Evolutionary conservation across 1,140 invertebrate species (phyloP), one percentile per base, ranked within the genome.

Genomic region (Zophobas atratus): DNA sequence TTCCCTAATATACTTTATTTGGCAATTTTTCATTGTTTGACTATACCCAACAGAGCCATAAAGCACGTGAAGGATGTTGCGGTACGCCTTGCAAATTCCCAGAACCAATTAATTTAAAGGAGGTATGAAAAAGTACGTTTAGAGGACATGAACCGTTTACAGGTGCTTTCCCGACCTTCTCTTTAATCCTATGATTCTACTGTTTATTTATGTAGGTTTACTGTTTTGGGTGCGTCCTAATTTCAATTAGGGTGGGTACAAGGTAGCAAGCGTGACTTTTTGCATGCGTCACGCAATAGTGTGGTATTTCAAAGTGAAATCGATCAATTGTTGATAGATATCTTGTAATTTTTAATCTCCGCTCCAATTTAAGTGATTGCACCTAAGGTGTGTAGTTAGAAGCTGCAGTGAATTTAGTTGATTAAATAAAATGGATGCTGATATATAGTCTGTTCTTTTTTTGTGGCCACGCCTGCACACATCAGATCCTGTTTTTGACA

Each of bases 201-300:
- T 20, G 20, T 20, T 20, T 20, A 20, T 20, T 20, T 20, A 20
- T 20, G 20, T 20, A 20, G 20, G 20, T 20, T 20, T 20, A 20
- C 20, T 51, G 49, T 46, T 46, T 20, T 51, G 20, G 49, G 49
- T 2, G 49, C 49, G 49, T 20, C 49, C 49, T 51, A 51, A 51
- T 51, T 51, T 51, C 49, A 51, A 6, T 51, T 51, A 51, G 49
- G 49, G 2, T 6, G n/a, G 49, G 49, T 20, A 20, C n/a, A 20
- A 51, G 6, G 20, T 4, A 46, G 43, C 3, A 46, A n/a, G 6
- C n/a, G 20, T 51, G 43, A 5, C 2, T 5, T 51, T 51, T 51
- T 51, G 49, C 49, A 51, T 51, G 49, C 49, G 49, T 51, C 49
- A 51, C 49, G 49, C 49, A 20, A 51, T 20, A 51, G 43, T 46